Percentiles rank a stretch among this genome's conserved stretches.
Conservation (phyloP, 2,888 invertebrate genomes). For the Altica lythri region DNA sequence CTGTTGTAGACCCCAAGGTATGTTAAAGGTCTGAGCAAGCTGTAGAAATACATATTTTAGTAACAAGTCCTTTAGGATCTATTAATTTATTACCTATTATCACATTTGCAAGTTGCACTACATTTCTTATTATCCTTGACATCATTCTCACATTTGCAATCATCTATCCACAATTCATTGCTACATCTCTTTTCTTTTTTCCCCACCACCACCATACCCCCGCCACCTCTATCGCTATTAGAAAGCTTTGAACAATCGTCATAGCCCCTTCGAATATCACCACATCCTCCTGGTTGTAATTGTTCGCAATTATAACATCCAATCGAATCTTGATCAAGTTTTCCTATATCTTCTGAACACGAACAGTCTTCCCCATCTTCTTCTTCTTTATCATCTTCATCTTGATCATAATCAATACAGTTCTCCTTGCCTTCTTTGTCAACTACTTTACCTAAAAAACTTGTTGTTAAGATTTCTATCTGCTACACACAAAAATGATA, state of each 20-base stretch:
- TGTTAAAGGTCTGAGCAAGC: constrained; percentile 25
- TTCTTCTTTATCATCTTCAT: constrained; percentile 44
- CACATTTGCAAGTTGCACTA: constrained; percentile 49
- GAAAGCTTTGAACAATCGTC: constrained; percentile 26
- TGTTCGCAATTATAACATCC: constrained; percentile 39
- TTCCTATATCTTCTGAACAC: constrained; percentile 24
- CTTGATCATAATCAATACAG: constrained; percentile 55
- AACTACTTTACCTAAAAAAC: constrained; percentile 43
- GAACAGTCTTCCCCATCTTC: constrained; percentile 43
- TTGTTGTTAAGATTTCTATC: not conserved
- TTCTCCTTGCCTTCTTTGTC: constrained; percentile 56
- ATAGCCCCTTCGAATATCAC: constrained; percentile 17
- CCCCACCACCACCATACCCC: constrained; percentile 28
- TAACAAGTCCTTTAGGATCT: not conserved
- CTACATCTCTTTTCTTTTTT: constrained; percentile 47
- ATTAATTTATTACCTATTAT: constrained; percentile 48
- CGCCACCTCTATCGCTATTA: constrained; percentile 22
- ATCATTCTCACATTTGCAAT: constrained; percentile 51
- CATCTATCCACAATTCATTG: constrained; percentile 49
- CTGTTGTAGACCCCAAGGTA: constrained; percentile 27
- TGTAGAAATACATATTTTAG: not conserved
- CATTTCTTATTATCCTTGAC: constrained; percentile 42
- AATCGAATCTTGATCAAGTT: constrained; percentile 29
- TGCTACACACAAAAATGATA: too few relatives aligned
- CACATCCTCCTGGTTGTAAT: constrained; percentile 24